Conservation (phyloP, 1,140 invertebrate species). For the Chelonus insularis region DNA sequence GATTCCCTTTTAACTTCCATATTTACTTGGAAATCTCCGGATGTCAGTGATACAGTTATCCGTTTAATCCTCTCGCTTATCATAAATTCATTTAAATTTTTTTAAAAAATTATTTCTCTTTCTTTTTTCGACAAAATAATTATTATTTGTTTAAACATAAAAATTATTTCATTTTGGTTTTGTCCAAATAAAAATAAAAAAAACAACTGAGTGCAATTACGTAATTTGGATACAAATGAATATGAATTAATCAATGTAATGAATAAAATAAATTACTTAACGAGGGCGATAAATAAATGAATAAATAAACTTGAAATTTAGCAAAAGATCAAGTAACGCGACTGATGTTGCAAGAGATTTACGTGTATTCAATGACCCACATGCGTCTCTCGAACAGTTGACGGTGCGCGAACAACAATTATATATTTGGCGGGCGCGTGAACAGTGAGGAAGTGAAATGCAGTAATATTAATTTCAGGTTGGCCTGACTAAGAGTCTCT, state of each 20-base stretch:
- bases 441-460: background rate
- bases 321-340: no score
- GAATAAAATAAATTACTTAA: no score
- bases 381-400: background rate
- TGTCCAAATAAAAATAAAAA: background rate
- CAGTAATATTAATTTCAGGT: background rate
- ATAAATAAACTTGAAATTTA: no score
- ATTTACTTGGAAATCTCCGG: background rate
- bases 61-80: background rate
- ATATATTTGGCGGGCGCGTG: background rate
- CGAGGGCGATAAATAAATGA: no score
- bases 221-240: no score
- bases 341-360: no score
- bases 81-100: background rate
- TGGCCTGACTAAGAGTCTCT: background rate
- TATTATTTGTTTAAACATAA: no score
- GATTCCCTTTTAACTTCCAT: slow-evolving; percentile 5
- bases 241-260: no score
- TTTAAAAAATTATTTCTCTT: background rate
- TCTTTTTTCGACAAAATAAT: background rate
- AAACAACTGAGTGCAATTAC: no score
- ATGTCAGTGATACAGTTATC: background rate
- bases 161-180: background rate
- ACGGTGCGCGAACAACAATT: background rate
- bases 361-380: background rate